Conservation (phyloP, 1,140 invertebrate species). For the Araneus ventricosus region DNA sequence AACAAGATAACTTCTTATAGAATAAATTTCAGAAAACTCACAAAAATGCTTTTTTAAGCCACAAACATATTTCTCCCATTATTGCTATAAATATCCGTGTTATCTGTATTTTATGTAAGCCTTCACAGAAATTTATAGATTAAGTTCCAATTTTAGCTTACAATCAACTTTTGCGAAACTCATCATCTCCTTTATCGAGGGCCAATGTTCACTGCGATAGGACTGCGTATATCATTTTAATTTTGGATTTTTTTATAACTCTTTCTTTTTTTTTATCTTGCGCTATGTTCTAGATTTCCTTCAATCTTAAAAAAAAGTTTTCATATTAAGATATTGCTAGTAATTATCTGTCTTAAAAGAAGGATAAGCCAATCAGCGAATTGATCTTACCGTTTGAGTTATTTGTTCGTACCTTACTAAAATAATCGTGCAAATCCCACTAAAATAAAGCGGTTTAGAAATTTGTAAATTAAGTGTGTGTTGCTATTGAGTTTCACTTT, state of each 20-base stretch:
- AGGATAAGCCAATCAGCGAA: too few species aligned
- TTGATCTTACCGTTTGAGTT: too few species aligned
- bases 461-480: too few species aligned
- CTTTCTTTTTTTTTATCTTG: background rate
- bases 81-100: background rate
- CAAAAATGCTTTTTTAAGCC: background rate
- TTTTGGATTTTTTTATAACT: background rate
- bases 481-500: too few species aligned
- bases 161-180: background rate
- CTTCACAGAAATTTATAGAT: slow-evolving; percentile 3
- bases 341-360: too few species aligned
- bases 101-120: slow-evolving; percentile 33
- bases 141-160: slow-evolving; percentile 41
- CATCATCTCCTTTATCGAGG: slow-evolving; percentile 10
- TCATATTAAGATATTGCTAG: too few species aligned
- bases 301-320: too few species aligned
- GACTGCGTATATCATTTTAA: background rate
- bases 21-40: background rate
- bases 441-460: too few species aligned
- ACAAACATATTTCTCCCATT: background rate
- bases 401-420: too few species aligned
- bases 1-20: background rate
- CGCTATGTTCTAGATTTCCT: too few species aligned
- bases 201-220: slow-evolving; percentile 6
- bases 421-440: too few species aligned